These are phyloP conservation scores for Peromyscus attwateri DNA, from an alignment of 2,797 vertebrate genomes.

Conservation along the genomic window DNA sequence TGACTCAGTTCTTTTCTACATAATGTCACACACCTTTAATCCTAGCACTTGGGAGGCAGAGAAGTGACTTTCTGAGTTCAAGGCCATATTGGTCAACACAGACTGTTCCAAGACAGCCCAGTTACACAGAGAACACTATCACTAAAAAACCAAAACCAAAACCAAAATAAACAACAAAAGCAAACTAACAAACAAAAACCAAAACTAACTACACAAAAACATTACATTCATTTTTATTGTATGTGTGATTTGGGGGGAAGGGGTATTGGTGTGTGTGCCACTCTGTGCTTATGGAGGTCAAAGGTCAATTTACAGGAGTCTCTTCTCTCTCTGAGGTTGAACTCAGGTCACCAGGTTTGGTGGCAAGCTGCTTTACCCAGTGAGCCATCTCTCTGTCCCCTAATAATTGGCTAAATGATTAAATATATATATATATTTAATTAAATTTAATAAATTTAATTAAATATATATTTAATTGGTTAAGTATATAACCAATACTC, in stretches of 20 bases:
- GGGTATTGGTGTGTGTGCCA: not conserved
- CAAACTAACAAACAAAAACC: not conserved
- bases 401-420: not conserved
- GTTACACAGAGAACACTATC: not conserved
- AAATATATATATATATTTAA: not conserved
- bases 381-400: not conserved
- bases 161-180: not conserved
- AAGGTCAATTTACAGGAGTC: not conserved
- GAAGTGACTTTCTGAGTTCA: not conserved
- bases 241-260: not conserved
- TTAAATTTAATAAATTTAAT: no score
- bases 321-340: not conserved
- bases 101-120: not conserved
- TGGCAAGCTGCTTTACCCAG: not conserved
- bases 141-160: not conserved
- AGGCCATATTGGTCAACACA: not conserved
- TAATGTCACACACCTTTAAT: not conserved
- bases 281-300: not conserved
- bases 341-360: not conserved
- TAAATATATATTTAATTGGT: not conserved
- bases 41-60: not conserved
- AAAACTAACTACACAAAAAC: not conserved
- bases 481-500: not conserved
- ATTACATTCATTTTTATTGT: not conserved
- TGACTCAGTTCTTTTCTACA: not conserved